A percentile compares a stretch with the other conserved stretches of the same genome.
These are phyloP conservation scores for Copidosoma aretas DNA, from an alignment of 2,888 invertebrate genomes.

Conservation along the genomic window DNA sequence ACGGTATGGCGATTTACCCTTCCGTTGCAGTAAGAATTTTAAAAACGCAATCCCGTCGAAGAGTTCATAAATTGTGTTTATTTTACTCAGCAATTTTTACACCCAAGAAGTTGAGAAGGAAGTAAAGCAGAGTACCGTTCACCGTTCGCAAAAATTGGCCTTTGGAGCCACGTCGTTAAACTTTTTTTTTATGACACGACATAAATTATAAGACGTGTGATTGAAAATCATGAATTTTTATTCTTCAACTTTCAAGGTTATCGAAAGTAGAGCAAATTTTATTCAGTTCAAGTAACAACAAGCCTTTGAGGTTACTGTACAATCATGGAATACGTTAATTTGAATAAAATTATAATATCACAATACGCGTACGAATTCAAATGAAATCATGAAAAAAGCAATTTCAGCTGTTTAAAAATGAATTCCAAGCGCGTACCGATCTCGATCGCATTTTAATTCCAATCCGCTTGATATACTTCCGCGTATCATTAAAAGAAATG, in stretches of 20 bases:
- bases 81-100: neutral
- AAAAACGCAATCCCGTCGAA: neutral
- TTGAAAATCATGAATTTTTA: neutral
- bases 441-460: neutral
- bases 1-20: no score
- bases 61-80: no score
- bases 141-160: no score
- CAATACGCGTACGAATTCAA: neutral
- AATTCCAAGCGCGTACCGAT: neutral
- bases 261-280: conserved; percentile 8
- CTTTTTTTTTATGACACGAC: neutral
- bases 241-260: conserved; percentile 8
- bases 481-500: neutral
- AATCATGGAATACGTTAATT: neutral
- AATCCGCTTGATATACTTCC: no score
- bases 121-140: no score
- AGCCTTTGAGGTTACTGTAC: neutral
- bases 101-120: neutral
- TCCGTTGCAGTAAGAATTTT: neutral
- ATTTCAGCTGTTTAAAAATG: neutral
- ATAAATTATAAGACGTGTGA: neutral
- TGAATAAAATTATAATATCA: neutral
- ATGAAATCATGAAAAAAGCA: neutral
- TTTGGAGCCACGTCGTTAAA: neutral
- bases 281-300: neutral